Evolutionary conservation across 1,140 invertebrate species (phyloP), one percentile per base, ranked within the genome.

Genomic region (Zophobas morio): DNA sequence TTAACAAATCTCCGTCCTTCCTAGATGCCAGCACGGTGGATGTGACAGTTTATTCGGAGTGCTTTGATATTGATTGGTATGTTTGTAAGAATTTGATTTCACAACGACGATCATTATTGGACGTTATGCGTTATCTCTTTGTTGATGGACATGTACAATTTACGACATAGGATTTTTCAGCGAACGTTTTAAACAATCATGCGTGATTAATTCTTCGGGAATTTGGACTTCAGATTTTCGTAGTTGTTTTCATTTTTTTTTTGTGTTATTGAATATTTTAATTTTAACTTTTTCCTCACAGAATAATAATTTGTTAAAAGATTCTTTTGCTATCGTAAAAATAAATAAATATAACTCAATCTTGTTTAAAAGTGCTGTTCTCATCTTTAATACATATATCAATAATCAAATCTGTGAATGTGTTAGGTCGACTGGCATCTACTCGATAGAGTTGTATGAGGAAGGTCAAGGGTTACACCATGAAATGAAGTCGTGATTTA

Each of bases 391-490:
- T 20, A 6, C 3, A 51, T 72, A 20, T 72, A 72, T 72, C 34
- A 53, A 72, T 72, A 53, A 72, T 36, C 35, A 37, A 72, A 53
- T 51, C 51, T 53, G 51, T 70, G 66, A 5, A 72, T 51, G 70
- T 53, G 34, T 72, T 51, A 37, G 70, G 51, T 56, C 71, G 71
- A 36, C 71, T 73, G 71, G 54, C 71, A 73, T 42, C n/a, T 56
- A 51, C 54, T 56, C 71, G 56, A 73, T 73, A 73, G 71, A 73
- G 70, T 72, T 72, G 39, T 70, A 35, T 51, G 47, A 53, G 35
- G 46, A 37, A 49, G 71, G 71, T 73, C 71, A 73, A 56, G 54
- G 71, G 71, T 73, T 53, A 42, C 35, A 39, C n/a, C 70, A 8
- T 33, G 39, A 36, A 51, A 72, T n/a, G n/a, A 37, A 73, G 35